Base-by-base conservation (phyloP, 2,113 vertebrate species). In the Psophia crepitans region DNA sequence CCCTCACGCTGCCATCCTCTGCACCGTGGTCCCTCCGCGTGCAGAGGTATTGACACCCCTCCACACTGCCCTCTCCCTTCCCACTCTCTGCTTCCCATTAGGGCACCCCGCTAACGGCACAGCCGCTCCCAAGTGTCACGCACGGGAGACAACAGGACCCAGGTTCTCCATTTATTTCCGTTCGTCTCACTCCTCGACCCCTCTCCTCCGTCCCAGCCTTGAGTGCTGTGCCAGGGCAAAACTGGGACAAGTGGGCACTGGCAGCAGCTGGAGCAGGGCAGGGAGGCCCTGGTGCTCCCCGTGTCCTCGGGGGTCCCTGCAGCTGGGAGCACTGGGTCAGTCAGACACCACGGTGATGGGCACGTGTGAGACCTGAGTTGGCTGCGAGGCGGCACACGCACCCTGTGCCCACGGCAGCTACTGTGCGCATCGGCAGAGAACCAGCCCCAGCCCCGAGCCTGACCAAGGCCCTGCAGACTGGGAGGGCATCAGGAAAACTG, bases 331-430 rank as follows among this genome's bases (percentile, higher is more conserved):
- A 14, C 44, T 6, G 66, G 51, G 30, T 1, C 2, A 6, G 49
- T 4, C 84, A 11, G 37, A 11, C 3, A 1, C 16, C 49, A 2
- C 4, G 0, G 54, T 2, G 58, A 24, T 23, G 24, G 66, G 89
- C 80, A 41, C 5, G 0, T 0, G 11, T 2, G 26, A 32, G n/a
- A 26, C 32, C 44, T 4, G 57, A 14, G 35, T 4, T 5, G 41
- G 53, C 37, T 74, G 79, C 4, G 1, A 3, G 20, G 85, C 4
- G 1, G 30, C 41, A 2, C 4, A 0, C 4, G 48, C 49, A 8
- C 13, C 57, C 81, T 28, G 51, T n/a, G n/a, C n/a, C n/a, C n/a
- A n/a, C n/a, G n/a, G n/a, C n/a, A n/a, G n/a, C n/a, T n/a, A n/a
- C 30, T 26, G 30, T 49, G 48, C 26, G 0, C 12, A 1, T 3